Base-by-base conservation (phyloP, 2,888 invertebrate genomes). In the Phasia obesa region DNA sequence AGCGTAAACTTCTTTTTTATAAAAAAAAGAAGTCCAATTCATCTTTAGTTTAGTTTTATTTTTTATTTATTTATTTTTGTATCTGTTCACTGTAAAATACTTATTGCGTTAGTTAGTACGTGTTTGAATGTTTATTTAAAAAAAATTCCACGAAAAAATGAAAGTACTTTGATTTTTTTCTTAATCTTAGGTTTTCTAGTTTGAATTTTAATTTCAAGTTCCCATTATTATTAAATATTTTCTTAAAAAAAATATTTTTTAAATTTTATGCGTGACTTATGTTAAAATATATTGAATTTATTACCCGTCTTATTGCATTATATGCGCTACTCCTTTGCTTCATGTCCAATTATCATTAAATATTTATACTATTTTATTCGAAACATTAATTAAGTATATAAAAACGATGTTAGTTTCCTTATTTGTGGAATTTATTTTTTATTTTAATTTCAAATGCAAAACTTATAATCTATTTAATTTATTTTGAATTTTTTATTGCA, bases 61-160 rank as follows among this genome's bases (percentile, higher is more conserved):
- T 15, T 69, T 55, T 7, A 4, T 7, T 19, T 51, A 7, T 49
- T 60, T 25, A 2, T 38, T 38, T 19, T 53, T n/a, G 21, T 27
- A 27, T 27, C 6, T 27, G 27, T 27, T 42, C 2, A 42, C 9
- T 47, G 13, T 42, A n/a, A 53, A 73, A 57, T 57, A 44, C 21
- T 64, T 25, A 25, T 57, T 1, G 74, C 47, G 62, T 62, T 57
- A 57, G 62, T 62, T 57, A 57, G 55, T 74, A 65, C 74, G 74
- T 65, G 74, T 65, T 65, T 65, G 15, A 55, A 21, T 64, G 15
- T n/a, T 38, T 51, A 47, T 13, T 23, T 57, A 23, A 27, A 17
- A 57, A 31, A 55, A 55, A n/a, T n/a, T n/a, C n/a, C n/a, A n/a
- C n/a, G n/a, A n/a, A 19, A 64, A 74, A 74, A 74, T 64, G 74